These are phyloP conservation scores for Lacanobia oleracea DNA, from an alignment of 2,888 invertebrate species.

Conservation along the genomic window DNA sequence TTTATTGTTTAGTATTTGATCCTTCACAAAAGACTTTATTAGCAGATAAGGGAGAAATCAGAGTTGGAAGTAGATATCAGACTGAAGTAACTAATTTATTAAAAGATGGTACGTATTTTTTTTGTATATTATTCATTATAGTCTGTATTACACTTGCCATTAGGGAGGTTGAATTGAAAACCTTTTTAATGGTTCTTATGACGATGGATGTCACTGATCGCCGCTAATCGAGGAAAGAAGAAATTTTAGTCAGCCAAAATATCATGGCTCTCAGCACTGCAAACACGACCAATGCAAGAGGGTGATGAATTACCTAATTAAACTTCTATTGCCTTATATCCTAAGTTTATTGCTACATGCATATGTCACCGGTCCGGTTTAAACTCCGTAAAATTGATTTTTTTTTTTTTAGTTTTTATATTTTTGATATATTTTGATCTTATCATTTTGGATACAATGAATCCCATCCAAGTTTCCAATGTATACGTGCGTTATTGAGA, in stretches of 20 bases:
- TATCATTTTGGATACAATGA: too few relatives aligned
- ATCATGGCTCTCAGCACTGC: background rate
- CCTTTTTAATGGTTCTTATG: background rate
- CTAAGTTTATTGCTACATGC: too few relatives aligned
- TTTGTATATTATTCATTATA: background rate
- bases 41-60: conserved; percentile 99
- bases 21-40: conserved; percentile 99
- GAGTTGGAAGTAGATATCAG: conserved; percentile 98
- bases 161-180: background rate
- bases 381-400: too few relatives aligned
- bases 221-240: background rate
- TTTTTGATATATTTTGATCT: too few relatives aligned
- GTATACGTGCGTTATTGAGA: too few relatives aligned
- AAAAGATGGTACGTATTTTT: conserved; percentile 92
- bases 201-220: background rate
- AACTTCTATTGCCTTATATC: too few relatives aligned
- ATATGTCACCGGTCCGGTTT: too few relatives aligned
- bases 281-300: background rate
- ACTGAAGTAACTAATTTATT: conserved; percentile 96
- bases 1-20: conserved; percentile 99
- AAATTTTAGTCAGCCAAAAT: background rate
- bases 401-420: too few relatives aligned
- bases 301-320: too few relatives aligned
- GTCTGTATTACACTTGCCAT: background rate
- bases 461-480: too few relatives aligned